A percentile compares a stretch with the other conserved stretches of the same genome.
These are phyloP conservation scores for Antheraea pernyi DNA, from an alignment of 1,140 invertebrate genomes.

Conservation along the genomic window DNA sequence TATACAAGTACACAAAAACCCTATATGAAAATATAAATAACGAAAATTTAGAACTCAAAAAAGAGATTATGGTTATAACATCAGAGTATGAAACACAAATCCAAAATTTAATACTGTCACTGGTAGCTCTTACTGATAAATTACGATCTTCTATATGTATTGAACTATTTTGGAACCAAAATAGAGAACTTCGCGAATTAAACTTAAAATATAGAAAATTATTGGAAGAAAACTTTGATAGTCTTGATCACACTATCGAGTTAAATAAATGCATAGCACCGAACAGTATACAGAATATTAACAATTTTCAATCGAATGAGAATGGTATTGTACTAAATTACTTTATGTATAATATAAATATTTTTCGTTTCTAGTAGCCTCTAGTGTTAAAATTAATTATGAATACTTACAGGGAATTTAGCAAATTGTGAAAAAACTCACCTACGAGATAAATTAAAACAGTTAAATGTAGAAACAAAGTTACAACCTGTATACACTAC, in stretches of 20 bases:
- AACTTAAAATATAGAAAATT: constrained; percentile 57
- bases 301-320: constrained; percentile 13
- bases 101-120: constrained; percentile 51
- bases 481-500: constrained; percentile 36
- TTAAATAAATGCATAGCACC: constrained; percentile 40
- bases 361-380: no score
- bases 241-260: constrained; percentile 25
- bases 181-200: constrained; percentile 48
- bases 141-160: constrained; percentile 55
- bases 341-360: background rate
- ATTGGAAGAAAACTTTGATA: constrained; percentile 38
- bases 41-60: constrained; percentile 61
- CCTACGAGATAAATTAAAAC: constrained; percentile 25
- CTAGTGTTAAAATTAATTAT: background rate
- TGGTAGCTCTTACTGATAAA: constrained; percentile 58
- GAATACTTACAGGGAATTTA: constrained; percentile 17
- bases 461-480: constrained; percentile 45
- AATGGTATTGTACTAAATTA: constrained; percentile 3
- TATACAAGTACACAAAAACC: constrained; percentile 61
- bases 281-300: constrained; percentile 44
- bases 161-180: constrained; percentile 68
- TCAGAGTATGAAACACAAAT: constrained; percentile 62
- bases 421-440: constrained; percentile 14
- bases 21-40: constrained; percentile 65
- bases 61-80: constrained; percentile 41